phyloP scores from a whole-genome alignment of 2,888 invertebrate genomes.

The Halictus quadricinctus region DNA sequence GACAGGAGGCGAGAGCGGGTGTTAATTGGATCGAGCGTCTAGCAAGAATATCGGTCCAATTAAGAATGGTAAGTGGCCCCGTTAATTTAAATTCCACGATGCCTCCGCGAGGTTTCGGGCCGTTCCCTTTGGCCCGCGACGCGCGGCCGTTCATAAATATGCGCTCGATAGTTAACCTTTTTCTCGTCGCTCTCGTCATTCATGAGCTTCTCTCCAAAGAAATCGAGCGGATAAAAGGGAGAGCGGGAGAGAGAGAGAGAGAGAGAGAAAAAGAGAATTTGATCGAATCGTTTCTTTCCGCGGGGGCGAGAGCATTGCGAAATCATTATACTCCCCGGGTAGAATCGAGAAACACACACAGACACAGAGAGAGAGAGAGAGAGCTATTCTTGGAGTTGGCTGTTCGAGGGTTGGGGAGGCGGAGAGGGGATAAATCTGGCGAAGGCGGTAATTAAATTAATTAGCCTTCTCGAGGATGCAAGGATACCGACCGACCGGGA shows the following conservation, averaged over 20 bases:
- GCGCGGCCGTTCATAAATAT: slow-evolving; percentile 61
- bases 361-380: slow-evolving; percentile 18
- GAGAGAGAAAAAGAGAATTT: slow-evolving; percentile 13
- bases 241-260: not conserved
- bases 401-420: slow-evolving; percentile 43
- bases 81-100: slow-evolving; percentile 55
- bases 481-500: slow-evolving; percentile 67
- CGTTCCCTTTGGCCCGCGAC: slow-evolving; percentile 50
- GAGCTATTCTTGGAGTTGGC: slow-evolving; percentile 48
- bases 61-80: slow-evolving; percentile 57
- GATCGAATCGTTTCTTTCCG: slow-evolving; percentile 49
- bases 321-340: slow-evolving; percentile 50
- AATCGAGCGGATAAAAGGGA: slow-evolving; percentile 50
- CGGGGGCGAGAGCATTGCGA: slow-evolving; percentile 17
- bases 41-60: slow-evolving; percentile 59
- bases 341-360: slow-evolving; percentile 50
- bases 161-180: slow-evolving; percentile 62
- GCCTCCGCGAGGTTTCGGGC: slow-evolving; percentile 35
- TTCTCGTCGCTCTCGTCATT: slow-evolving; percentile 59
- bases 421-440: slow-evolving; percentile 71
- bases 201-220: slow-evolving; percentile 51
- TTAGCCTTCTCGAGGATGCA: slow-evolving; percentile 79
- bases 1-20: slow-evolving; percentile 21
- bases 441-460: slow-evolving; percentile 80
- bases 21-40: slow-evolving; percentile 55